phyloP scores from a whole-genome alignment of 2,113 vertebrate genomes.

The Boulengerochromis microlepis region DNA sequence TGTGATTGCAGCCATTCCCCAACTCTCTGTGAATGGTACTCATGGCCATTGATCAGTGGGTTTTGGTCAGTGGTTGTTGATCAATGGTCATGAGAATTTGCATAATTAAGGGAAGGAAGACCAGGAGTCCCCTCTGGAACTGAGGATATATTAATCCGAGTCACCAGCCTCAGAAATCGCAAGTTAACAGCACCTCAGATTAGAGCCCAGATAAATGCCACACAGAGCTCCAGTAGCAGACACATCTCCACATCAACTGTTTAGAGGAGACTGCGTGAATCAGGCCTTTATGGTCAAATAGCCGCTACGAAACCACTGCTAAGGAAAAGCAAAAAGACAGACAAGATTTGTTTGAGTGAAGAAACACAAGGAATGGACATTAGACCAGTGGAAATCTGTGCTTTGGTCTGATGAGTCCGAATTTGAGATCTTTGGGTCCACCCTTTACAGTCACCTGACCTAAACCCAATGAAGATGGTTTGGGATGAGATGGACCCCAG shows the following conservation, averaged over 20 bases:
- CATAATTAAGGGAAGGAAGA: neutral
- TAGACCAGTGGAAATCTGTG: neutral
- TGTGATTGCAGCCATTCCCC: neutral
- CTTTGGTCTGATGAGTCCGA: neutral
- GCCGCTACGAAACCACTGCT: accelerated
- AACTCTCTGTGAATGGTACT: neutral
- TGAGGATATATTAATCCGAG: neutral
- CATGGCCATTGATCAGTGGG: neutral
- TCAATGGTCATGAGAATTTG: neutral
- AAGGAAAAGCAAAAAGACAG: neutral
- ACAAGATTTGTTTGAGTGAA: neutral
- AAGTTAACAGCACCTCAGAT: neutral
- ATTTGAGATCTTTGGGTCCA: neutral
- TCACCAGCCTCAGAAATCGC: neutral
- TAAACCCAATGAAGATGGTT: neutral
- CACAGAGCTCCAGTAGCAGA: neutral
- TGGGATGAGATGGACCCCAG: neutral
- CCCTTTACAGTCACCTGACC: neutral
- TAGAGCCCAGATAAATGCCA: neutral
- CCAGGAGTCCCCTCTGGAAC: neutral
- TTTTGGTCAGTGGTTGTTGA: neutral
- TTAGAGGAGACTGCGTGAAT: accelerated
- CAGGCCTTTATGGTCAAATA: neutral
- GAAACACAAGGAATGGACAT: neutral
- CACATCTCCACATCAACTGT: neutral